Percentiles rank a stretch among this genome's conserved stretches.
phyloP scores from a whole-genome alignment of 1,140 invertebrate genomes.

The Copidosoma floridanum region DNA sequence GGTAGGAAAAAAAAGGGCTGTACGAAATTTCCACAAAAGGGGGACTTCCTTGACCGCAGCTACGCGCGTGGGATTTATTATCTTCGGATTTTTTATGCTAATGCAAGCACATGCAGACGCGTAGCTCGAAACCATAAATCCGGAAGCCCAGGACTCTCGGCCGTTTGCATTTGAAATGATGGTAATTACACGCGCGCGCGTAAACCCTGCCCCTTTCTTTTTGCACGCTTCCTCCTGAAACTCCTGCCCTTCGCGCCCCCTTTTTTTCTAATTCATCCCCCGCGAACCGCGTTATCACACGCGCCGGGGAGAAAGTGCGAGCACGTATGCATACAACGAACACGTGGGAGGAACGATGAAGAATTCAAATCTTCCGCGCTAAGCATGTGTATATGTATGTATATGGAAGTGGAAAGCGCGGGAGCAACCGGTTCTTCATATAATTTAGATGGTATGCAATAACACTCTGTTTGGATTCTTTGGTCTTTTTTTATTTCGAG shows the following conservation, averaged over 20 bases:
- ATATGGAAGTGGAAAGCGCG: background rate
- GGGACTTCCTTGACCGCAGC: no score
- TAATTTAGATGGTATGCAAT: no score
- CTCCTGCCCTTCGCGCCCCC: background rate
- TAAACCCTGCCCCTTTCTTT: background rate
- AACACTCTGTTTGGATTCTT: no score
- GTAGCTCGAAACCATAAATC: slow-evolving; percentile 12
- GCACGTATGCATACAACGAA: no score
- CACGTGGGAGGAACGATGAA: background rate
- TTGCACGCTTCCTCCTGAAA: background rate
- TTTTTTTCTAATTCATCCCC: slow-evolving; percentile 5
- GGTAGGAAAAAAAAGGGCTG: no score
- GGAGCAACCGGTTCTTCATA: no score
- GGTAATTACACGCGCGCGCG: slow-evolving; percentile 24
- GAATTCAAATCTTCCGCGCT: slow-evolving; percentile 14
- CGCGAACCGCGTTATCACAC: background rate
- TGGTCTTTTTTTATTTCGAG: no score
- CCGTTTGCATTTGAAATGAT: slow-evolving; percentile 28
- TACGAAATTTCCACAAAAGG: no score
- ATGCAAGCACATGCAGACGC: slow-evolving; percentile 3
- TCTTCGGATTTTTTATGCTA: no score
- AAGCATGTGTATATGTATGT: no score
- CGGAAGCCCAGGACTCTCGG: background rate
- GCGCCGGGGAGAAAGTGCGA: background rate
- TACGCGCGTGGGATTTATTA: no score